These are phyloP conservation scores for Climacteris rufus DNA, from an alignment of 2,113 vertebrate genomes.

Conservation along the genomic window DNA sequence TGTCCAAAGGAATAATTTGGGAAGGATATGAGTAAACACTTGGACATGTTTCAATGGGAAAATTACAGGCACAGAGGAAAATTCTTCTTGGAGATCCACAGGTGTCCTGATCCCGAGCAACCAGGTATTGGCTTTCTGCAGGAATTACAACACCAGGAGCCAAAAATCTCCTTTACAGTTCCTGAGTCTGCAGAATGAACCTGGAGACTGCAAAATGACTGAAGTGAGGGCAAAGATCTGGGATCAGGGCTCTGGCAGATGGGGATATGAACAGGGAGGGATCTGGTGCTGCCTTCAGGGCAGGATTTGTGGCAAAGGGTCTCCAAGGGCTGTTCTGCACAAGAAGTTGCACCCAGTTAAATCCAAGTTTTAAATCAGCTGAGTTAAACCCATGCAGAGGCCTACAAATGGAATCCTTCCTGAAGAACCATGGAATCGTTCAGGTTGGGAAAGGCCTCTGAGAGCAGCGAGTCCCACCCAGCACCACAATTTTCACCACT, in stretches of 20 bases:
- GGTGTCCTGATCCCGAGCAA: not conserved
- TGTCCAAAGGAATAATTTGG: not conserved
- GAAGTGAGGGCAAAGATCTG: not conserved
- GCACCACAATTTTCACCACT: too few species aligned
- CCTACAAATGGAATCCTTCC: not conserved
- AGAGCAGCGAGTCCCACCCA: not conserved
- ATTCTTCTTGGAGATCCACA: not conserved
- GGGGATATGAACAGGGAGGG: constrained; percentile 5
- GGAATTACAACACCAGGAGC: not conserved
- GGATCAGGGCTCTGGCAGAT: not conserved
- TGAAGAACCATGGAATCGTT: not conserved
- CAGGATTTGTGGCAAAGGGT: too few species aligned
- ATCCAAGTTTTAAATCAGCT: not conserved
- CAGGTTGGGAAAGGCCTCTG: not conserved
- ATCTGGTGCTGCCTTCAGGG: too few species aligned
- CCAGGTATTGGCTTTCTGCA: not conserved
- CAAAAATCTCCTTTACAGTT: constrained; percentile 10
- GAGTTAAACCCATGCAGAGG: not conserved
- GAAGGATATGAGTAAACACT: not conserved
- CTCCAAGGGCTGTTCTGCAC: not conserved
- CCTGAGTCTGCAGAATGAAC: not conserved
- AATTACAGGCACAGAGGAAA: not conserved
- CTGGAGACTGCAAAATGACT: constrained; percentile 13
- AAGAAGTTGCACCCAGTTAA: not conserved
- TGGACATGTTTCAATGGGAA: not conserved